phyloP scores from a whole-genome alignment of 2,113 vertebrate species.

The Aplodontia rufa region DNA sequence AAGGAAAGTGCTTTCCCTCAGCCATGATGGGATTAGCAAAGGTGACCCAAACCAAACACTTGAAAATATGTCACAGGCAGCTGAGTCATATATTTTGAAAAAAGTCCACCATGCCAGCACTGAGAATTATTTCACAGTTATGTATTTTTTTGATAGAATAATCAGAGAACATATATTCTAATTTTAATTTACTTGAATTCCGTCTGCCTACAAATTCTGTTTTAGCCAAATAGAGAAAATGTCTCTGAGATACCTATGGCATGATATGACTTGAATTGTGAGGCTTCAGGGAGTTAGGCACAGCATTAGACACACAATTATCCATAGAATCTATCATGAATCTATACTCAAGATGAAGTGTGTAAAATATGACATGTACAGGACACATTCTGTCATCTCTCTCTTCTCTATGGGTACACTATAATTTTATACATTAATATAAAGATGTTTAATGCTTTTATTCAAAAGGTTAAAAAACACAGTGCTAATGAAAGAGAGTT shows the following conservation, averaged over 20 bases:
- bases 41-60: background rate
- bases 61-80: background rate
- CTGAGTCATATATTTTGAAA: constrained; percentile 48
- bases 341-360: background rate
- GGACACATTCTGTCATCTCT: background rate
- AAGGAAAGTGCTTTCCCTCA: background rate
- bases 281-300: background rate
- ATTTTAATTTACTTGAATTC: constrained; percentile 45
- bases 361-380: too few species aligned
- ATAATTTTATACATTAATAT: background rate
- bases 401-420: background rate
- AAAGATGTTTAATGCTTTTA: background rate
- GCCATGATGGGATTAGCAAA: background rate
- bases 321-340: background rate
- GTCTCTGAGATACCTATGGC: background rate
- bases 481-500: background rate
- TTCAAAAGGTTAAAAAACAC: background rate
- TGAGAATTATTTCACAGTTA: background rate
- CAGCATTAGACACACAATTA: background rate
- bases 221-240: background rate
- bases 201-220: background rate
- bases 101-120: background rate
- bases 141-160: background rate
- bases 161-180: background rate
- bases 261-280: too few species aligned